Evolutionary conservation across 2,797 vertebrate genomes (phyloP), one percentile per base, ranked within the genome.

Genomic region (Sandelia bainsii): DNA sequence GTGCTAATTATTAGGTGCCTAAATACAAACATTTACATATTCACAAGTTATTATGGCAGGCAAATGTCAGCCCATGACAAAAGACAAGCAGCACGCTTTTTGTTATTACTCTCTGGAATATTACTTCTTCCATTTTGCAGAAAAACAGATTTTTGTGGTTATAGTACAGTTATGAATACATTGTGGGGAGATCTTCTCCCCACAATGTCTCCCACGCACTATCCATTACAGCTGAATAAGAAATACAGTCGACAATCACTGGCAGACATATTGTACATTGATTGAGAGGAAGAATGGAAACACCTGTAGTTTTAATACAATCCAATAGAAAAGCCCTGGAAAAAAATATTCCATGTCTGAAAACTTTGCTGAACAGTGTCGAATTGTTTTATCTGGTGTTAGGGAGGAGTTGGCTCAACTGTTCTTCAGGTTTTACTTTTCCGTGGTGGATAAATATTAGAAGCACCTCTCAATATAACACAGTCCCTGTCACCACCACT

Each of bases 21-120:
- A 67, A 83, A 69, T 72, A 68, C 60, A 84, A 86, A 85, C 79
- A 81, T 84, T 83, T 81, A 79, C 74, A 65, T 58, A 44, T 68
- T 82, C 29, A 71, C 42, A 69, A 40, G 69, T 79, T 77, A 46
- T 75, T 51, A 48, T 50, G 46, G 62, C 65, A 81, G 44, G 63
- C 19, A 79, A 86, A 77, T 80, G 79, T 80, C 75, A 73, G 48
- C 80, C 57, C 6, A 17, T 49, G 29, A 70, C 22, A 76, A 75
- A 77, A 72, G 62, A 42, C n/a, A 59, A 80, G 50, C 57, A 13
- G 71, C 68, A 62, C 48, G 74, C 61, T 69, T 42, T 75, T 74
- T 64, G 50, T 70, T 71, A 64, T 71, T 65, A 65, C 65, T 53
- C 32, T 25, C 10, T 19, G 23, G 60, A 65, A 74, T 56, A 19